Evolutionary conservation across 2,888 invertebrate genomes (phyloP).

Genomic region (Patella ulyssiponensis): DNA sequence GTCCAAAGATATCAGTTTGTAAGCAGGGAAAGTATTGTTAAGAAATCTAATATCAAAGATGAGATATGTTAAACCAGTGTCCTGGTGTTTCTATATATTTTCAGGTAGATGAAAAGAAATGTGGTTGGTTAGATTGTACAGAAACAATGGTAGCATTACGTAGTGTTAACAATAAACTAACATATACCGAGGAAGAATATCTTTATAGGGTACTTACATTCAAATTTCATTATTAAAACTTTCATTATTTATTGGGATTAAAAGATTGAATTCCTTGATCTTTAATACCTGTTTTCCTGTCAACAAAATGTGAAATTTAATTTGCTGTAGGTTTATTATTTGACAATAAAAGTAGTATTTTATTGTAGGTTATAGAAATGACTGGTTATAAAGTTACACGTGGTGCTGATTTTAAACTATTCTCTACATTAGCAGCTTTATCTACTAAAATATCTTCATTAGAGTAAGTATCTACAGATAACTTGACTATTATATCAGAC

Average conservation of each 20-base stretch:
- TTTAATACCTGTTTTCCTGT: too few relatives aligned
- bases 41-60: neutral
- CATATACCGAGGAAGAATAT: slow-evolving; percentile 60
- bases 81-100: neutral
- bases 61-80: neutral
- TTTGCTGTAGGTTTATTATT: neutral
- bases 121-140: slow-evolving; percentile 57
- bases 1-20: too few relatives aligned
- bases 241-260: neutral
- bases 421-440: slow-evolving; percentile 68
- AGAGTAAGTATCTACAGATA: slow-evolving; percentile 58
- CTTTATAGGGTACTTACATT: slow-evolving; percentile 53
- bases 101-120: slow-evolving; percentile 58
- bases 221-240: too few relatives aligned
- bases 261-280: neutral
- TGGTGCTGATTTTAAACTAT: slow-evolving; percentile 67
- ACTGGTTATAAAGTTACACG: slow-evolving; percentile 62
- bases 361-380: slow-evolving; percentile 64
- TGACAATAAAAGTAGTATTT: neutral
- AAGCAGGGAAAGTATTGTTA: too few relatives aligned
- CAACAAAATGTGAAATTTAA: slow-evolving; percentile 1
- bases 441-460: slow-evolving; percentile 64
- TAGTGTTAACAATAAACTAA: slow-evolving; percentile 60
- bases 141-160: slow-evolving; percentile 63
- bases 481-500: too few relatives aligned